Evolutionary conservation across 1,140 invertebrate genomes (phyloP), one percentile per base, ranked within the genome.

Genomic region (Patella vulgata): DNA sequence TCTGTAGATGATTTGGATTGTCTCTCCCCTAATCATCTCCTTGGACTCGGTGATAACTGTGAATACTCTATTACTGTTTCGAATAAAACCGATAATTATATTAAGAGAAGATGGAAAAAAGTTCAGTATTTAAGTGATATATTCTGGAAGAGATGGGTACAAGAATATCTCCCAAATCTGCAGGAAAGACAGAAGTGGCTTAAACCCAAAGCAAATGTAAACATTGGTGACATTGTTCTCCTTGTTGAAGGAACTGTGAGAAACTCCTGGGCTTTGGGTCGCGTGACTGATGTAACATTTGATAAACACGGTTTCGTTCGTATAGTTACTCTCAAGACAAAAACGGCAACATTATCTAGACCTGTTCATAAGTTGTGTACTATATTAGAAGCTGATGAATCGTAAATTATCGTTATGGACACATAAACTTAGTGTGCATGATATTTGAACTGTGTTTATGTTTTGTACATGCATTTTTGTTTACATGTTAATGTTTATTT

Each of bases 101-200:
- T 27, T 14, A 54, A 51, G 33, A 36, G 63, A 39, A 14, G 65
- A 23, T 74, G 69, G 74, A 28, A 61, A 19, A 59, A 71, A 58
- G 58, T 70, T 8, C 71, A 76, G 36, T 71, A 72, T 39, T 23
- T 74, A n/a, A 46, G 66, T n/a, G 53, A 73, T 52, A 23, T 65
- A 5, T 72, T 72, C 44, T 73, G 68, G 71, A 42, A 12, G 3
- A 48, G 68, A 25, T 73, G 60, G 68, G 53, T 33, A 28, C 57
- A 50, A 31, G 65, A 71, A 30, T 63, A 70, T 55, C 27, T 74
- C 3, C 19, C 55, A 4, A 21, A 21, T 17, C 31, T 71, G 1
- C 61, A 68, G 2, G 48, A 57, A 28, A 11, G 72, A 63, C 59
- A 63, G 44, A 66, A 69, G 36, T 74, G 72, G 70, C 17, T 23